Conservation (phyloP, 2,113 vertebrate species). For the Irena cyanogastra region DNA sequence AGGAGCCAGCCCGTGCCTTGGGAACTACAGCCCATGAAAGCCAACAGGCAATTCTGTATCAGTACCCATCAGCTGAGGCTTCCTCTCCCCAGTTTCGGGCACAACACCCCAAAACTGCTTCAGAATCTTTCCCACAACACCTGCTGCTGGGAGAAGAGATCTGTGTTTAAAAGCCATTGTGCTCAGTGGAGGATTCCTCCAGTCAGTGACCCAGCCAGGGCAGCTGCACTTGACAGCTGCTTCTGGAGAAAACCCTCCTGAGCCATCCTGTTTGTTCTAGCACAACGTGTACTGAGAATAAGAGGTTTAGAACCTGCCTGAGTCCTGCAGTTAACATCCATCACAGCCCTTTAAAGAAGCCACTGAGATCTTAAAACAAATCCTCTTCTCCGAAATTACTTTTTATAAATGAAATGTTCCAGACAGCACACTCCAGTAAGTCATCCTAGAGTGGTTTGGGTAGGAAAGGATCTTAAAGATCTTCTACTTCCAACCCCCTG, state of each 20-base stretch:
- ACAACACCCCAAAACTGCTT: neutral
- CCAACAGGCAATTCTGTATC: neutral
- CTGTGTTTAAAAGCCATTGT: accelerated
- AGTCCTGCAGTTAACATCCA: neutral
- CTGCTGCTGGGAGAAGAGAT: neutral
- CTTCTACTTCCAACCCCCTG: neutral
- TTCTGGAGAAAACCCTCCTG: neutral
- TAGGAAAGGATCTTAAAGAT: neutral
- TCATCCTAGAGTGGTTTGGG: neutral
- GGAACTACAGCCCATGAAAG: neutral
- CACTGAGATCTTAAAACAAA: neutral
- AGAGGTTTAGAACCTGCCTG: neutral
- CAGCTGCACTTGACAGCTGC: neutral
- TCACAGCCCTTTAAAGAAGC: neutral
- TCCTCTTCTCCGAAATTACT: neutral
- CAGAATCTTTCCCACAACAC: neutral
- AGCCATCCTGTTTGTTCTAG: neutral
- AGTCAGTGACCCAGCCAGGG: neutral
- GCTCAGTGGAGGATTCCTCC: neutral
- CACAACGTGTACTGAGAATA: accelerated
- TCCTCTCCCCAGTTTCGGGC: neutral
- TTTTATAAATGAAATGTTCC: neutral
- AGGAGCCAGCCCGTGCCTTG: neutral
- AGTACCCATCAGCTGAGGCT: neutral
- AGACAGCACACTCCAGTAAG: neutral